Conservation (phyloP, 2,797 vertebrate species). For the Alcedo quadribrachys region DNA sequence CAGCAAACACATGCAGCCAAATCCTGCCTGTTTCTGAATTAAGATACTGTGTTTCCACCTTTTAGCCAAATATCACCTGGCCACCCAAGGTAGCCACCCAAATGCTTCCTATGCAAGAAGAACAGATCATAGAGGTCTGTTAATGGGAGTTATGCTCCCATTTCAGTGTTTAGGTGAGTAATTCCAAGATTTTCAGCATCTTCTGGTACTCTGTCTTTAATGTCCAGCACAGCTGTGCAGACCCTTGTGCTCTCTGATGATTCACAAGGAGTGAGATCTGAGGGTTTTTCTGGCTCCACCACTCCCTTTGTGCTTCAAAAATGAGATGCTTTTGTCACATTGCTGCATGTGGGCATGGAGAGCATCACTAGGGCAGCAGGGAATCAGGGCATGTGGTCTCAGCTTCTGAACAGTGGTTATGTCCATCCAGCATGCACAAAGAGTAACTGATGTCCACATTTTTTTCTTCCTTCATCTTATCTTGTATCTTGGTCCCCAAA, state of each 20-base stretch:
- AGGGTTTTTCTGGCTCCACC: background rate
- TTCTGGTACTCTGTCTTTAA: background rate
- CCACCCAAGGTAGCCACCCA: background rate
- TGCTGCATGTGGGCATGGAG: background rate
- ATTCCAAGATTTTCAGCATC: background rate
- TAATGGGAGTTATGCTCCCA: background rate
- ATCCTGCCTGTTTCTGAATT: background rate
- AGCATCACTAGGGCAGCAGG: background rate
- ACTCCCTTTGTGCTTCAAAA: background rate
- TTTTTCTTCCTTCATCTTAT: background rate
- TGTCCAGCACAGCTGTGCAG: background rate
- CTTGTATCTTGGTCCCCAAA: background rate
- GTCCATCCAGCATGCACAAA: background rate
- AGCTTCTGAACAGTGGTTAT: background rate
- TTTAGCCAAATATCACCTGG: background rate
- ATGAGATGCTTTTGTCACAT: background rate
- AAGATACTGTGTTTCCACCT: background rate
- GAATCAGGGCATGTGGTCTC: background rate
- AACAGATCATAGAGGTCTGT: background rate
- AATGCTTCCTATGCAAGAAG: background rate
- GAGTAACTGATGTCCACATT: background rate
- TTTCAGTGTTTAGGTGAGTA: background rate
- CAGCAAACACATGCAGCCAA: background rate
- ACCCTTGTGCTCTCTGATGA: background rate
- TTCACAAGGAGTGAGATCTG: background rate